phyloP scores from a whole-genome alignment of 1,140 invertebrate species.

The Trinorchestia longiramus region DNA sequence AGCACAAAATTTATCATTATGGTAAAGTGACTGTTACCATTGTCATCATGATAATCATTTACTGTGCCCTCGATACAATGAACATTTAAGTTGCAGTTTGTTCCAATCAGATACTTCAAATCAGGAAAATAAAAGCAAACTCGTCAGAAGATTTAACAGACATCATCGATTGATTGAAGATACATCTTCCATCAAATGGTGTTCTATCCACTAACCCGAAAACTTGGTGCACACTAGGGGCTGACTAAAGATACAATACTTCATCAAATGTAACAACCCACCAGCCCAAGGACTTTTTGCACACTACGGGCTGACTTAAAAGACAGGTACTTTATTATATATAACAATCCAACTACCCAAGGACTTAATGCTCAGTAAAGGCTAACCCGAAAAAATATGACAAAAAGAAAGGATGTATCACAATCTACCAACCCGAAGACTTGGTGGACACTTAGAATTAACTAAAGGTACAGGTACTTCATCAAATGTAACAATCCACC shows the following conservation, averaged over 20 bases:
- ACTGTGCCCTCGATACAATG: too few relatives aligned
- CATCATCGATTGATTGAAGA: not conserved
- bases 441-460: conserved; percentile 64
- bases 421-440: conserved; percentile 67
- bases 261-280: not conserved
- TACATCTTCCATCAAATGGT: not conserved
- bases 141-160: not conserved
- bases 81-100: too few relatives aligned
- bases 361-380: too few relatives aligned
- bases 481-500: not conserved
- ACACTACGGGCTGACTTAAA: too few relatives aligned
- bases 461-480: not conserved
- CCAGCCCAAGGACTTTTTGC: conserved; percentile 71
- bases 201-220: not conserved
- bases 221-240: not conserved
- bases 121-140: not conserved
- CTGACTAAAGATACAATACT: not conserved
- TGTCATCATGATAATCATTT: too few relatives aligned
- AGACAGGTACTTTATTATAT: too few relatives aligned
- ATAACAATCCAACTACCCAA: too few relatives aligned
- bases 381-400: too few relatives aligned
- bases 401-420: too few relatives aligned
- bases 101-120: too few relatives aligned
- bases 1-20: too few relatives aligned
- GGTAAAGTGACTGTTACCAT: too few relatives aligned